A percentile compares a stretch with the other conserved stretches of the same genome.
Evolutionary conservation across 2,113 vertebrate species (phyloP).

Genomic region (Numenius arquata): DNA sequence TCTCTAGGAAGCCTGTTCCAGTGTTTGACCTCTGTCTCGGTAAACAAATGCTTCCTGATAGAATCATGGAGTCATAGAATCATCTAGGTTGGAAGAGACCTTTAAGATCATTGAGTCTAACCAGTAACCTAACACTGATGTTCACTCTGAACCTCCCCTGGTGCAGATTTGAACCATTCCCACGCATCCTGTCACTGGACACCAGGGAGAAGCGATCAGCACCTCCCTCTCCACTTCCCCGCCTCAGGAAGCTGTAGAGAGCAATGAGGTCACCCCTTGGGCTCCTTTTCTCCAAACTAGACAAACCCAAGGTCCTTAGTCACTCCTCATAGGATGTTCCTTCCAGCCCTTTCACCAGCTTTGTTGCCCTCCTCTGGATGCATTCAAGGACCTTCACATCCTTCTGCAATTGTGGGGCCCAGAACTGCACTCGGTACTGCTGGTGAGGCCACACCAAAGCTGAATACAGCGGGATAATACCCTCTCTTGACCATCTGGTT

Average conservation of each 20-base stretch:
- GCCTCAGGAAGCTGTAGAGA: neutral
- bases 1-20: neutral
- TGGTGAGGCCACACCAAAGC: neutral
- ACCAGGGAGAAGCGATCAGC: neutral
- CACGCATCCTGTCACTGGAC: neutral
- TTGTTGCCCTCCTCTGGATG: neutral
- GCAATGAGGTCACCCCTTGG: neutral
- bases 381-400: neutral
- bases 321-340: neutral
- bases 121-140: neutral
- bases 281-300: neutral
- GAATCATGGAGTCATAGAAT: too few species aligned
- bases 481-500: neutral
- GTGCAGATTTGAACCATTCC: neutral
- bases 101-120: too few species aligned
- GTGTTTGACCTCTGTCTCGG: neutral
- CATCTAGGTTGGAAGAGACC: too few species aligned
- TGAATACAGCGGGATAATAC: neutral
- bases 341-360: neutral
- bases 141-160: neutral
- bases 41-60: neutral
- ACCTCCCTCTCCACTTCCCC: neutral
- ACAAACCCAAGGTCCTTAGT: neutral
- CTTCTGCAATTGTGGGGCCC: neutral
- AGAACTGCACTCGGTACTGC: neutral